Conservation (phyloP, 2,888 invertebrate species). For the Eurytoma adleriae region DNA sequence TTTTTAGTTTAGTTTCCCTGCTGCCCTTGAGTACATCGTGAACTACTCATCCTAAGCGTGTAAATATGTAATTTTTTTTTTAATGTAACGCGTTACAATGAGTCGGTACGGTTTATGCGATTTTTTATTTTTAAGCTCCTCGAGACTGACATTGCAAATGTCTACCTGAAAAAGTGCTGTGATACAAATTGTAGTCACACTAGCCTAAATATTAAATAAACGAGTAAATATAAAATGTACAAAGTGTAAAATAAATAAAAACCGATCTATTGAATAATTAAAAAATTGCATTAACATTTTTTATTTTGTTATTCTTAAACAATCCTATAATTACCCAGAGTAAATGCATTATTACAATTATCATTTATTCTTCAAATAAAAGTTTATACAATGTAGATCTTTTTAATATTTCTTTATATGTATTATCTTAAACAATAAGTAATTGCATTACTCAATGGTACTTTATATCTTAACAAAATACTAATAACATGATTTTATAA, state of each 20-base stretch:
- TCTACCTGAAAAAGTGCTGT: constrained; percentile 73
- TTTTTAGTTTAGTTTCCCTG: constrained; percentile 25
- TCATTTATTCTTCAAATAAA: too few relatives aligned
- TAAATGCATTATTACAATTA: too few relatives aligned
- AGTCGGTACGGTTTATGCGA: constrained; percentile 24
- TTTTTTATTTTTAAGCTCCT: constrained; percentile 62
- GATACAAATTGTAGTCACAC: constrained; percentile 72
- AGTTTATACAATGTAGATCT: too few relatives aligned
- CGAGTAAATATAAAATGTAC: constrained; percentile 60
- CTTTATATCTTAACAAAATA: too few relatives aligned
- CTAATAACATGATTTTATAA: too few relatives aligned
- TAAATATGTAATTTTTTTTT: constrained; percentile 35
- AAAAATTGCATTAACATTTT: neutral
- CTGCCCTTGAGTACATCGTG: constrained; percentile 37
- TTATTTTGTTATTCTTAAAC: neutral
- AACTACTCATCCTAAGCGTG: constrained; percentile 35
- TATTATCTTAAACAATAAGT: too few relatives aligned
- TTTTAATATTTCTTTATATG: too few relatives aligned
- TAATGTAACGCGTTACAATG: constrained; percentile 17
- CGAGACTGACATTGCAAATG: constrained; percentile 71
- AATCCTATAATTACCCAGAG: neutral
- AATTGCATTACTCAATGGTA: too few relatives aligned
- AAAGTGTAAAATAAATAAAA: constrained; percentile 60
- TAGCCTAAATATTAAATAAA: constrained; percentile 53
- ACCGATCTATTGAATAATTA: neutral